phyloP scores from a whole-genome alignment of 2,888 invertebrate species.

The Miltochrista miniata region DNA sequence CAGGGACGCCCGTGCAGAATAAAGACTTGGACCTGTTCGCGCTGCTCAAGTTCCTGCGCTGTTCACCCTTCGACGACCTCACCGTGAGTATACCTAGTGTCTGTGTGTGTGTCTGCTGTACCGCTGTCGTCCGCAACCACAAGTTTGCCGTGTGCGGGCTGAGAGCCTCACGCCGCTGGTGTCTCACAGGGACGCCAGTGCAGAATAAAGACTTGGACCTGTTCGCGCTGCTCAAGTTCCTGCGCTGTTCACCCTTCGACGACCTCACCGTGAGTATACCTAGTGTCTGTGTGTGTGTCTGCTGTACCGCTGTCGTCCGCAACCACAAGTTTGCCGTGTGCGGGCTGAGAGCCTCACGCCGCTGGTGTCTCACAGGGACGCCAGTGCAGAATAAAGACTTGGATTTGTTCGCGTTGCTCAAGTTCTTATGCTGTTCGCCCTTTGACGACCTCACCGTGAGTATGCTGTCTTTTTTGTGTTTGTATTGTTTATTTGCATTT shows the following conservation, averaged over 20 bases:
- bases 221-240: slow-evolving; percentile 91
- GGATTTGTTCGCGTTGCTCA: slow-evolving; percentile 90
- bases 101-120: too few species aligned
- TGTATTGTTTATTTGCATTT: too few species aligned
- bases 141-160: slow-evolving; percentile 84
- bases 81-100: slow-evolving; percentile 62
- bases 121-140: too few species aligned
- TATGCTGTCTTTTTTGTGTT: too few species aligned
- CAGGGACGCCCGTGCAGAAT: slow-evolving; percentile 98
- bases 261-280: slow-evolving; percentile 85
- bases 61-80: slow-evolving; percentile 95
- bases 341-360: slow-evolving; percentile 80
- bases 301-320: too few species aligned
- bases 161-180: slow-evolving; percentile 83
- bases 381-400: slow-evolving; percentile 97
- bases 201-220: slow-evolving; percentile 96
- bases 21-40: slow-evolving; percentile 93
- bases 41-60: slow-evolving; percentile 91
- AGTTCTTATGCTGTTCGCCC: slow-evolving; percentile 93
- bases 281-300: too few species aligned
- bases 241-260: slow-evolving; percentile 94
- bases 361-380: slow-evolving; percentile 94
- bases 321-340: slow-evolving; percentile 74
- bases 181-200: slow-evolving; percentile 96
- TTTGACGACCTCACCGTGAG: slow-evolving; percentile 91